Percentiles rank a stretch among this genome's conserved stretches.
These are phyloP conservation scores for Ciconia boyciana DNA, from an alignment of 2,113 vertebrate genomes.

Conservation along the genomic window DNA sequence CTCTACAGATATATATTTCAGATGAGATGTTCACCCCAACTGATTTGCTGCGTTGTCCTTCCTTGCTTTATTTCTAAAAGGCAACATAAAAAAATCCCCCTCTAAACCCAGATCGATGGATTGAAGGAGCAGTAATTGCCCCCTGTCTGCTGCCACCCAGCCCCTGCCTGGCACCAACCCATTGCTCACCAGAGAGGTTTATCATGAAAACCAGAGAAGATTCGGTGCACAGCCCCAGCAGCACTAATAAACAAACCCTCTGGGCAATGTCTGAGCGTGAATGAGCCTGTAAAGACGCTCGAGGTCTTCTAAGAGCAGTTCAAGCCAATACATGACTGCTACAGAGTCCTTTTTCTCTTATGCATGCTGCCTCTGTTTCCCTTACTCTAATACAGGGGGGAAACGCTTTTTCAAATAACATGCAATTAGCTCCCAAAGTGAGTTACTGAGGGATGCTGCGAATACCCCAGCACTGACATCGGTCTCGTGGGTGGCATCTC, in stretches of 20 bases:
- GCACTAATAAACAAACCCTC: not conserved
- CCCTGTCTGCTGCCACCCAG: not conserved
- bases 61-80: conserved; percentile 13
- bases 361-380: not conserved
- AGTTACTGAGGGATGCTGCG: not conserved
- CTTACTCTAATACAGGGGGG: not conserved
- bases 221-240: not conserved
- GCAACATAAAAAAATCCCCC: not conserved
- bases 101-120: not conserved
- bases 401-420: not conserved
- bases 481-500: not conserved
- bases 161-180: not conserved
- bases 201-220: not conserved
- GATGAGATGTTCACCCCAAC: not conserved
- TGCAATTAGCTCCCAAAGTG: not conserved
- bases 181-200: not conserved
- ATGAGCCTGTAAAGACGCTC: not conserved
- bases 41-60: conserved; percentile 26
- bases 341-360: not conserved
- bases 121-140: not conserved
- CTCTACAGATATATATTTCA: not conserved
- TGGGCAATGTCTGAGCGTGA: not conserved
- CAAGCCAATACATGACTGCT: not conserved
- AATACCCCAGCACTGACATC: not conserved
- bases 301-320: not conserved